Evolutionary conservation across 2,888 invertebrate genomes (phyloP).

Genomic region (Labia minor): DNA sequence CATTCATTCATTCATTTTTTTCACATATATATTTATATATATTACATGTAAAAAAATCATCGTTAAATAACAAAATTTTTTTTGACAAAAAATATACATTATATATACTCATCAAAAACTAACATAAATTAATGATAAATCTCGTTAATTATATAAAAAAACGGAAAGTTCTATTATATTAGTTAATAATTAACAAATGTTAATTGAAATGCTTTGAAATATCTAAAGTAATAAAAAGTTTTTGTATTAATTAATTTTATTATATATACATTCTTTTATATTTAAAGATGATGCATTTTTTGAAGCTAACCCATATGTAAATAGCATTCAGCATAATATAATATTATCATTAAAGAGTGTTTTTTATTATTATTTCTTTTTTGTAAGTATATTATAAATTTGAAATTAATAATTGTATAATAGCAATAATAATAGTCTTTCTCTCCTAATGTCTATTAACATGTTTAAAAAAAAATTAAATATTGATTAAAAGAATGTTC

Average conservation of each 20-base stretch:
- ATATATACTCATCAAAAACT: not conserved
- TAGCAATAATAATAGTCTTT: not conserved
- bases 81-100: not conserved
- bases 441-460: not conserved
- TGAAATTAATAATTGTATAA: not conserved
- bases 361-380: not conserved
- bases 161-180: not conserved
- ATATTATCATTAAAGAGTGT: not conserved
- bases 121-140: not conserved
- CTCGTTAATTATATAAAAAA: not conserved
- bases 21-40: not conserved
- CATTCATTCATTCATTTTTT: not conserved
- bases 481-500: no score
- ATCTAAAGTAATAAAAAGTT: not conserved
- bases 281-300: not conserved
- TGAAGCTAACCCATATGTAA: not conserved
- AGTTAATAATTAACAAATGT: not conserved
- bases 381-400: not conserved
- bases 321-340: conserved; percentile 1
- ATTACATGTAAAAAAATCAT: not conserved
- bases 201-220: not conserved
- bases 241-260: not conserved
- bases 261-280: not conserved
- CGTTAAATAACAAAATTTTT: not conserved
- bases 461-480: not conserved